These are phyloP conservation scores for Myathropa florea DNA, from an alignment of 2,888 invertebrate species.

Conservation along the genomic window DNA sequence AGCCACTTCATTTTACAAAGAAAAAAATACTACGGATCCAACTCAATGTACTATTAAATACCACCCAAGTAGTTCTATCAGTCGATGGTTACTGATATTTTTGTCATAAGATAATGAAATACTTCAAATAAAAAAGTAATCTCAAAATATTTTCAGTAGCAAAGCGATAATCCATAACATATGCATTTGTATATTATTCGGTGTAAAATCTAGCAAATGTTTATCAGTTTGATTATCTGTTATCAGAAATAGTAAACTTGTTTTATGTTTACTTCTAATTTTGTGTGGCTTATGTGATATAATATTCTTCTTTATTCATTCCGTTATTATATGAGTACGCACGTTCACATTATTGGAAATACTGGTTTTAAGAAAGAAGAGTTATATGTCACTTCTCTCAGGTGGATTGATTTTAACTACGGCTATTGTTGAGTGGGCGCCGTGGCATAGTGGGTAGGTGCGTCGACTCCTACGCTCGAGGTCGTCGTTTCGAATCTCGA, in stretches of 20 bases:
- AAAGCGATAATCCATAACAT: neutral
- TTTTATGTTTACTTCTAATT: neutral
- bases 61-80: constrained; percentile 10
- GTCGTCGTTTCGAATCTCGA: no score
- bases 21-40: neutral
- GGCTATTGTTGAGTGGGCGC: no score
- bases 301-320: neutral
- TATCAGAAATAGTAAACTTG: neutral
- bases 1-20: constrained; percentile 25
- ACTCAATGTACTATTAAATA: neutral
- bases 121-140: neutral
- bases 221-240: neutral
- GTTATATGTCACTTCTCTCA: no score
- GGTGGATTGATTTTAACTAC: no score
- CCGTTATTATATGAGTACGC: no score
- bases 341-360: no score
- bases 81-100: neutral
- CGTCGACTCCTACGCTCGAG: no score
- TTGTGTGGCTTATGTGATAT: neutral
- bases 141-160: neutral
- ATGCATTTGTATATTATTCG: neutral
- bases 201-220: neutral
- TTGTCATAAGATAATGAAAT: neutral
- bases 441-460: no score
- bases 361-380: no score